These are phyloP conservation scores for Melanerpes formicivorus DNA, from an alignment of 2,113 vertebrate species.

Conservation along the genomic window DNA sequence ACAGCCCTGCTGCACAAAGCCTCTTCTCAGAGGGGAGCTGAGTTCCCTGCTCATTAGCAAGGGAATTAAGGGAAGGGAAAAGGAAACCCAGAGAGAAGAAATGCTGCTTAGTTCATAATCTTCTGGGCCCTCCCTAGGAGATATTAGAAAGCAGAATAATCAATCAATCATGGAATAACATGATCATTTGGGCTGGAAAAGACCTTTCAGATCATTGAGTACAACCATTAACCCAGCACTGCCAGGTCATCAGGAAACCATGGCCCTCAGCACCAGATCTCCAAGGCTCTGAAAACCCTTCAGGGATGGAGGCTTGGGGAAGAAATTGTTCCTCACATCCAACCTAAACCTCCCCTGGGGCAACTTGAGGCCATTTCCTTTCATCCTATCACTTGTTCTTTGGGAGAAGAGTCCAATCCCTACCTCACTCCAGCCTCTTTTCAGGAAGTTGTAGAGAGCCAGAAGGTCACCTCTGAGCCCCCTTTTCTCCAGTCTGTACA, in stretches of 20 bases:
- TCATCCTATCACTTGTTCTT: too few species aligned
- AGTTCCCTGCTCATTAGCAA: neutral
- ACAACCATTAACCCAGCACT: neutral
- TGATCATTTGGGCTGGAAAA: neutral
- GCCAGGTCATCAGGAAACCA: rapidly evolving
- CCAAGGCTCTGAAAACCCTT: rapidly evolving
- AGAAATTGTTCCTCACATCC: neutral
- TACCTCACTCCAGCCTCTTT: too few species aligned
- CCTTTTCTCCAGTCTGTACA: neutral
- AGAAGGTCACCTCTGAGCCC: neutral
- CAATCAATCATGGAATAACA: neutral
- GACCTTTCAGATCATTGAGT: neutral
- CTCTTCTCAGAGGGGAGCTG: neutral
- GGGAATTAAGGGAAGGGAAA: neutral
- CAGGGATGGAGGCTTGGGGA: neutral
- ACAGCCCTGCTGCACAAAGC: neutral
- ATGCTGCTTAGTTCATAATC: neutral
- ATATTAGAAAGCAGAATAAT: conserved; percentile 9
- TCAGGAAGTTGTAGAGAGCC: neutral
- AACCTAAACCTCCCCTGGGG: neutral
- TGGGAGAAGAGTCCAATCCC: too few species aligned
- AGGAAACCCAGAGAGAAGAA: neutral
- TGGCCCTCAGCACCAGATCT: neutral
- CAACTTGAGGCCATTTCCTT: too few species aligned
- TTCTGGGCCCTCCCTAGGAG: neutral